Evolutionary conservation across 1,140 invertebrate genomes (phyloP).

Genomic region (Papilio machaon): DNA sequence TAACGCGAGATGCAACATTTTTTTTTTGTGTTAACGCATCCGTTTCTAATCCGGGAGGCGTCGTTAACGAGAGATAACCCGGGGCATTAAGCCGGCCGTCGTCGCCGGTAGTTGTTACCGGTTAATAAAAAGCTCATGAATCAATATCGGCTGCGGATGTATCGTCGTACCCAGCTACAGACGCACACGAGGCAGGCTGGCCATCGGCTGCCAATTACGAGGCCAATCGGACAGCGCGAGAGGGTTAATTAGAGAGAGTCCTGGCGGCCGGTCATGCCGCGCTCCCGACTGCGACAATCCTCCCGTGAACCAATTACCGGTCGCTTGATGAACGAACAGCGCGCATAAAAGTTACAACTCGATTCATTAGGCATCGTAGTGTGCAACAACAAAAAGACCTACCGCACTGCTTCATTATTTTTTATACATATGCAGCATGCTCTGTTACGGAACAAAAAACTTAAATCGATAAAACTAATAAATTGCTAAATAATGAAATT

Average conservation of each 20-base stretch:
- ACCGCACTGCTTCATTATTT: constrained; percentile 32
- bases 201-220: constrained; percentile 52
- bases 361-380: constrained; percentile 62
- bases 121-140: constrained; percentile 29
- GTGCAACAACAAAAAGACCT: constrained; percentile 56
- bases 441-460: neutral
- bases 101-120: constrained; percentile 31
- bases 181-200: neutral
- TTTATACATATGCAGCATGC: neutral
- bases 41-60: constrained; percentile 2
- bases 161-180: neutral
- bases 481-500: neutral
- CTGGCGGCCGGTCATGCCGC: constrained; percentile 52
- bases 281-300: constrained; percentile 52
- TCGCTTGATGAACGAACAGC: constrained; percentile 64
- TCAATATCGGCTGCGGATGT: constrained; percentile 13
- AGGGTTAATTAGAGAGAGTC: constrained; percentile 74
- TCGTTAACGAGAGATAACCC: constrained; percentile 27
- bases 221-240: constrained; percentile 55
- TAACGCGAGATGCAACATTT: neutral
- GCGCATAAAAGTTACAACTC: constrained; percentile 66
- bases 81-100: neutral
- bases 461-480: neutral
- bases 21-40: constrained; percentile 5
- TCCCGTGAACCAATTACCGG: constrained; percentile 72